Percentiles rank a stretch among this genome's conserved stretches.
Evolutionary conservation across 2,797 vertebrate genomes (phyloP).

Genomic region (Sebastes taczanowskii): DNA sequence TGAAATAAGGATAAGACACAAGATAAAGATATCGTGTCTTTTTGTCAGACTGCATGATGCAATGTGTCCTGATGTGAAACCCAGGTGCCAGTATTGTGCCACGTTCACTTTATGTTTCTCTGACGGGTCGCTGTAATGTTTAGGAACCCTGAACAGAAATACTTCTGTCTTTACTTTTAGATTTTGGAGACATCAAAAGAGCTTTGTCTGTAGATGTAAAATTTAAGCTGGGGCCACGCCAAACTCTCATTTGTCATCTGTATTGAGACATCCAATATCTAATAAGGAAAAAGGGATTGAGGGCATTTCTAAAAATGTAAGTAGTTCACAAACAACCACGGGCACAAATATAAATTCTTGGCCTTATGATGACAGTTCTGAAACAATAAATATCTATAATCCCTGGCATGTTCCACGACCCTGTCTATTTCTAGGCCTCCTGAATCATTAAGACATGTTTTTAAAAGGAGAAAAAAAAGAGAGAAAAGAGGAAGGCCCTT

Average conservation of each 20-base stretch:
- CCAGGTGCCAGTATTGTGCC: background rate
- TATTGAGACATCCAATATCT: slow-evolving; percentile 14
- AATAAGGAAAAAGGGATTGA: slow-evolving; percentile 23
- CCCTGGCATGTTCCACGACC: slow-evolving; percentile 5
- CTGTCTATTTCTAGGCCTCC: slow-evolving; percentile 27
- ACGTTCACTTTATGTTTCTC: background rate
- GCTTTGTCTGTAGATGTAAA: background rate
- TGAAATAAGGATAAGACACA: background rate
- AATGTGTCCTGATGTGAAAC: background rate
- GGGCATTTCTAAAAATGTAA: slow-evolving; percentile 45
- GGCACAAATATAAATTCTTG: slow-evolving; percentile 34
- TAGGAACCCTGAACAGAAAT: background rate
- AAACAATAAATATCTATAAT: slow-evolving; percentile 59
- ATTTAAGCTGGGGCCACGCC: slow-evolving; percentile 1
- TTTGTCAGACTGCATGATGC: background rate
- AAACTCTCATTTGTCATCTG: slow-evolving; percentile 17
- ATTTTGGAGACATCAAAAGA: slow-evolving; percentile 1
- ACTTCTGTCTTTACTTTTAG: background rate
- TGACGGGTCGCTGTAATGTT: background rate
- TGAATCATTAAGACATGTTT: slow-evolving; percentile 36
- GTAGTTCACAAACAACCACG: slow-evolving; percentile 39
- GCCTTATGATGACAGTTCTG: slow-evolving; percentile 18
- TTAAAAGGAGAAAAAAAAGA: background rate
- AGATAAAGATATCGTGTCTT: background rate
- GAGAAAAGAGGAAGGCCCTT: background rate